Base-by-base conservation (phyloP, 2,888 invertebrate genomes). In the Caenorhabditis wallacei region DNA sequence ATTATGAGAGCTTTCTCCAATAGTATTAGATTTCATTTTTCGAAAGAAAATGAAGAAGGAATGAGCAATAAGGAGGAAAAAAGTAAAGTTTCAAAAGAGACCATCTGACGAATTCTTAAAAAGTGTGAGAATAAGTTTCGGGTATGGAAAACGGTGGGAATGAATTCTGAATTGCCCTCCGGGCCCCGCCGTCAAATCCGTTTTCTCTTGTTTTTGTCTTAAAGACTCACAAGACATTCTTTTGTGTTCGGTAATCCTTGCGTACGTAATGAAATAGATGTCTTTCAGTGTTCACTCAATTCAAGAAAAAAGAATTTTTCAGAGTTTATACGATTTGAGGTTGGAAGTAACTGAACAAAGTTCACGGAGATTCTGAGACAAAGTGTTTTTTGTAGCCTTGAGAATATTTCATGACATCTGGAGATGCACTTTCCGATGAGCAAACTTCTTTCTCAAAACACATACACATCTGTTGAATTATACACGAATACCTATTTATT, bases 201-300 rank as follows among this genome's bases (percentile, higher is more conserved):
- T 43, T 7, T 13, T 22, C 35, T 46, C 46, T 56, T 56, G 56
- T 48, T 51, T 61, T 37, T 61, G 18, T 63, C 35, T 56, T n/a
- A n/a, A n/a, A n/a, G n/a, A 56, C 54, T 48, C 57, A 30, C n/a
- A 57, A 70, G 46, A 46, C 30, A 20, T 22, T 16, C 43, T 71
- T 46, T 66, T 66, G 46, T 56, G 37, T 56, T 16, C 18, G 4
- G 35, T 71, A 70, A 70, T 57, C 48, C 69, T n/a, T 22, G 59
- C 57, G 57, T 59, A 46, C 46, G 51, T 72, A 54, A 63, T 74
- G 30, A 54, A 63, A 74, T 74, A 54, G 63, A 72, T 30, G 61
- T 37, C 54, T 43, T 40, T 56, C 40, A 40, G 37, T 37, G 56
- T 64, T 63, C 53, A 63, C 11, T 40, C 40, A 40, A 40, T 40